A percentile compares a stretch with the other conserved stretches of the same genome.
phyloP scores from a whole-genome alignment of 64 coral and sea anemone species.

The Porites lutea region DNA sequence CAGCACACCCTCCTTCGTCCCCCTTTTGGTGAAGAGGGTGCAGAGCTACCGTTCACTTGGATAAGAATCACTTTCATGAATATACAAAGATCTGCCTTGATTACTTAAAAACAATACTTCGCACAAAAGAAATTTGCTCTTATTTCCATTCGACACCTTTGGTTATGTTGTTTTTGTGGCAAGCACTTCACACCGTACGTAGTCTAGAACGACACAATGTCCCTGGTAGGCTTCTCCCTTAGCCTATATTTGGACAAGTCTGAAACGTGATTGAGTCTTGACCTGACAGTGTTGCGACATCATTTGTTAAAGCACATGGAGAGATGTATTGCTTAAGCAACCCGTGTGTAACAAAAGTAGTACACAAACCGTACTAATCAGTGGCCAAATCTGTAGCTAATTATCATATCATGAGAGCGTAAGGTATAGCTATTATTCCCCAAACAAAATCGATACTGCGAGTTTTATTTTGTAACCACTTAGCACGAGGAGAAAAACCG shows the following conservation, averaged over 20 bases:
- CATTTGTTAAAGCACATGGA: constrained; percentile 63
- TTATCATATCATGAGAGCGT: constrained; percentile 18
- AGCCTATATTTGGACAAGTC: constrained; percentile 15
- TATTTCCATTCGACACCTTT: constrained; percentile 70
- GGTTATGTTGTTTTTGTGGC: constrained; percentile 44
- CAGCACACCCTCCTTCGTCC: constrained; percentile 33
- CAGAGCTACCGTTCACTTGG: neutral
- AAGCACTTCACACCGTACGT: neutral
- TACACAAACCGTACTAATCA: constrained; percentile 7
- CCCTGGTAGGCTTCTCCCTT: neutral
- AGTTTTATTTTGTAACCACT: constrained; percentile 17
- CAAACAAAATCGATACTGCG: constrained; percentile 26
- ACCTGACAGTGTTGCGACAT: constrained; percentile 67
- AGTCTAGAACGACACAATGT: constrained; percentile 31
- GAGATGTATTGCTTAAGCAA: constrained; percentile 38
- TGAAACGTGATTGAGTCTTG: constrained; percentile 65
- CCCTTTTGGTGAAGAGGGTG: constrained; percentile 11
- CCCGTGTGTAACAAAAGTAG: constrained; percentile 6
- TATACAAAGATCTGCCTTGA: constrained; percentile 55
- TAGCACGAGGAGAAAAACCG: constrained; percentile 23
- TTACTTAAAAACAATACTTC: constrained; percentile 63
- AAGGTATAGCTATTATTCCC: constrained; percentile 2
- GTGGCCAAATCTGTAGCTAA: neutral
- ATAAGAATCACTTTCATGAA: constrained; percentile 42
- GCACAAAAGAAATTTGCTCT: constrained; percentile 69